A percentile compares a stretch with the other conserved stretches of the same genome.
phyloP scores from a whole-genome alignment of 1,140 invertebrate species.

The Caerostris extrusa region DNA sequence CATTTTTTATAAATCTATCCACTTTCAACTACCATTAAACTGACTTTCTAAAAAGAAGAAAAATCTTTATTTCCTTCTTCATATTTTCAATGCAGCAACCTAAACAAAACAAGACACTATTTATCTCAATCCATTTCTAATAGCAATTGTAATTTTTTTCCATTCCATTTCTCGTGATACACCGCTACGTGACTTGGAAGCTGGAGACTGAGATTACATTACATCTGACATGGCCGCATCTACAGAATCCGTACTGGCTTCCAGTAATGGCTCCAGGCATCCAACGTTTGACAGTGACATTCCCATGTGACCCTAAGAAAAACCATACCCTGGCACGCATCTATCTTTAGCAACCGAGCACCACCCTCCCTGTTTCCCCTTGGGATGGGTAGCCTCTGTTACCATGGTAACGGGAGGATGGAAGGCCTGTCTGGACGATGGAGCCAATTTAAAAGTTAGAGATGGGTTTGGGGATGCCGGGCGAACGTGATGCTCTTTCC shows the following conservation, averaged over 20 bases:
- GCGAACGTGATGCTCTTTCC: slow-evolving; percentile 31
- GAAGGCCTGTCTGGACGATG: slow-evolving; percentile 44
- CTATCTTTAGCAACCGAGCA: slow-evolving; percentile 34
- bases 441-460: slow-evolving; percentile 42
- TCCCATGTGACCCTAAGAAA: background rate
- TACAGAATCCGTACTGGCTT: background rate
- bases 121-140: slow-evolving; percentile 11
- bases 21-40: too few relatives aligned
- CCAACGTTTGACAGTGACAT: slow-evolving; percentile 21
- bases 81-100: background rate
- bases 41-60: too few relatives aligned
- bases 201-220: background rate
- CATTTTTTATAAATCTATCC: too few relatives aligned
- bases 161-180: background rate
- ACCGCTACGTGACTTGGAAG: background rate
- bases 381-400: slow-evolving; percentile 33
- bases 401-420: background rate
- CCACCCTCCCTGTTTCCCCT: slow-evolving; percentile 12
- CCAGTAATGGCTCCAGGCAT: background rate
- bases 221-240: background rate
- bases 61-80: too few relatives aligned
- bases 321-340: background rate
- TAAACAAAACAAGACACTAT: background rate
- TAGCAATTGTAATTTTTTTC: background rate
- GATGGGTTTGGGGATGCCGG: slow-evolving; percentile 20